Evolutionary conservation across 1,140 invertebrate genomes (phyloP).

Genomic region (Yoshiicerus persimilis): DNA sequence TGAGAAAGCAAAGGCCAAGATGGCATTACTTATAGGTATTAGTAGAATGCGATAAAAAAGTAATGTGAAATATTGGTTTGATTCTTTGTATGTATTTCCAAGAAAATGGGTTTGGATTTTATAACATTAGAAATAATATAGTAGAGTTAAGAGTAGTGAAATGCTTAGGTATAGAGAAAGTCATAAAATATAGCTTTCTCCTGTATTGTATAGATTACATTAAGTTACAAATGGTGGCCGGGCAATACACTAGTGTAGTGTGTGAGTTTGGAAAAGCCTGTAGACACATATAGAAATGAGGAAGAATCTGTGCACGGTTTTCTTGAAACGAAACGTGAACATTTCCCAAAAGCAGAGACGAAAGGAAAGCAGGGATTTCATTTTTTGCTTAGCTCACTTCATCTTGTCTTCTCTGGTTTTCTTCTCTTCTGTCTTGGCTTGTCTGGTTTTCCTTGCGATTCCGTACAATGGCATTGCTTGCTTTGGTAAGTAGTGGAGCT

Average conservation of each 20-base stretch:
- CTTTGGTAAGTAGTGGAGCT: not conserved
- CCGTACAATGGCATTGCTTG: not conserved
- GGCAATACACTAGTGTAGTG: too few relatives aligned
- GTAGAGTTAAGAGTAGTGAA: too few relatives aligned
- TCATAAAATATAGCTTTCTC: too few relatives aligned
- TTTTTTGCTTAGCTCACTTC: slow-evolving; percentile 19
- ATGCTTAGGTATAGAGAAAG: too few relatives aligned
- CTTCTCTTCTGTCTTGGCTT: not conserved
- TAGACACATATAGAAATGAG: not conserved
- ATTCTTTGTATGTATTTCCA: too few relatives aligned
- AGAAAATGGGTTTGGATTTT: too few relatives aligned
- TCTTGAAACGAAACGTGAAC: not conserved
- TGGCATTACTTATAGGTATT: too few relatives aligned
- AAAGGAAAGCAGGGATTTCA: not conserved
- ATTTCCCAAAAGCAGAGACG: not conserved
- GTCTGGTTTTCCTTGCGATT: not conserved
- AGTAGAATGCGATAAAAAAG: too few relatives aligned
- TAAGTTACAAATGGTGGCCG: not conserved
- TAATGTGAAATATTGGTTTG: too few relatives aligned
- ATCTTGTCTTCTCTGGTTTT: not conserved
- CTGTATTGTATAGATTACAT: not conserved
- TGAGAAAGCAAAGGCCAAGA: too few relatives aligned
- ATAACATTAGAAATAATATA: too few relatives aligned
- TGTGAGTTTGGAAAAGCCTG: not conserved
- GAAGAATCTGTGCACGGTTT: not conserved